Percentiles rank a stretch among this genome's conserved stretches.
phyloP scores from a whole-genome alignment of 2,888 invertebrate species.

The Microdon myrmicae region DNA sequence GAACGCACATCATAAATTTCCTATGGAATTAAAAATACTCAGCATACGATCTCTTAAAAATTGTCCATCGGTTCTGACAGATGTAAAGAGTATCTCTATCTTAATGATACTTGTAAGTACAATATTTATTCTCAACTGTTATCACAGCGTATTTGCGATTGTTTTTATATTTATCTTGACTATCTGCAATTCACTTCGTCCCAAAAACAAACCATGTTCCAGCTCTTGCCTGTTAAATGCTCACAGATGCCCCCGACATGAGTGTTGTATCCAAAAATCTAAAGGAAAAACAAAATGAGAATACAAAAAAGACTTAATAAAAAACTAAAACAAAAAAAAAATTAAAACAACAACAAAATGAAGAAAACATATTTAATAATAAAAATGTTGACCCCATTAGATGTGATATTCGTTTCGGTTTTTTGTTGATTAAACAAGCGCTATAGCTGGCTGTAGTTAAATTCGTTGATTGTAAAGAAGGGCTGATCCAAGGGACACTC shows the following conservation, averaged over 20 bases:
- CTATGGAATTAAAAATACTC: too few relatives aligned
- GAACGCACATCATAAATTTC: too few relatives aligned
- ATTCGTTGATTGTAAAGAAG: conserved; percentile 24
- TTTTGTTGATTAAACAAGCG: conserved; percentile 35
- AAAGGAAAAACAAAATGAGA: too few relatives aligned
- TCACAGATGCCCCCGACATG: background rate
- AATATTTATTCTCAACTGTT: conserved; percentile 15
- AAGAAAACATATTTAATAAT: conserved; percentile 28
- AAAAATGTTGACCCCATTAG: conserved; percentile 44
- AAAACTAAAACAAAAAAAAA: conserved; percentile 20
- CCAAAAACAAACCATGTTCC: conserved; percentile 7
- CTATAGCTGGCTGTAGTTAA: conserved; percentile 17
- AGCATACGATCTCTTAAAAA: too few relatives aligned
- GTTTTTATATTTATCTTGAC: conserved; percentile 17
- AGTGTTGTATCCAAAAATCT: too few relatives aligned
- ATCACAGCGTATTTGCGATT: conserved; percentile 19
- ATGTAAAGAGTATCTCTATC: conserved; percentile 1
- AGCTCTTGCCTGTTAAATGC: background rate
- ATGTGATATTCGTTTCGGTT: conserved; percentile 40
- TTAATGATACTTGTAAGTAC: conserved; percentile 4
- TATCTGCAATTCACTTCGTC: conserved; percentile 27
- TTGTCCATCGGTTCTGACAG: too few relatives aligned
- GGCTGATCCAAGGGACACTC: too few relatives aligned
- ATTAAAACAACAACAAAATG: background rate
- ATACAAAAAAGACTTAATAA: too few relatives aligned